Percentiles rank a stretch among this genome's conserved stretches.
phyloP scores from a whole-genome alignment of 2,113 vertebrate species.

The Pelmatolapia mariae region DNA sequence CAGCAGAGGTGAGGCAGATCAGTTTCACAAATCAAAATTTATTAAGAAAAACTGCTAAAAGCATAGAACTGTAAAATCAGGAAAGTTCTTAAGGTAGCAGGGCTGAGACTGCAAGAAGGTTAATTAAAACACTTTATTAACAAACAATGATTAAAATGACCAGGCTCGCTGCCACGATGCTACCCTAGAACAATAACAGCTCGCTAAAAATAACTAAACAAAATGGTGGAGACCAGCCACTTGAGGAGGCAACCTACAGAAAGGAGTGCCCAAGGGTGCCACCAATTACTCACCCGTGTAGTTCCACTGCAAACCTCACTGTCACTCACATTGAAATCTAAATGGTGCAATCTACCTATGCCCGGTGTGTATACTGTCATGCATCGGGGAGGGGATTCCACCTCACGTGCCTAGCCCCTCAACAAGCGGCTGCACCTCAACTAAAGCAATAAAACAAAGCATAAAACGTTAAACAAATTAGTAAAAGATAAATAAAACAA shows the following conservation, averaged over 20 bases:
- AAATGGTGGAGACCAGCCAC: accelerated
- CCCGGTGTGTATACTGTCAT: background rate
- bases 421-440: background rate
- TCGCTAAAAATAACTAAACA: background rate
- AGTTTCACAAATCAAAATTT: too few relatives aligned
- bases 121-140: background rate
- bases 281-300: background rate
- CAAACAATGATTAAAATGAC: background rate
- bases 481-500: background rate
- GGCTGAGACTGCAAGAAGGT: background rate
- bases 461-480: background rate
- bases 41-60: too few relatives aligned
- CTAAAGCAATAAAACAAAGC: background rate
- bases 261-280: background rate
- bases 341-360: too few relatives aligned
- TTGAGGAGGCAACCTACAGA: background rate
- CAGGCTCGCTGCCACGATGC: background rate
- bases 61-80: too few relatives aligned
- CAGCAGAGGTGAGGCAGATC: too few relatives aligned
- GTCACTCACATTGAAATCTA: background rate
- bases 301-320: background rate
- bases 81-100: background rate
- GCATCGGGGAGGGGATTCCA: too few relatives aligned
- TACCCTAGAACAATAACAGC: too few relatives aligned
- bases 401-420: background rate